Conservation (phyloP, 2,888 invertebrate genomes). For the Drosophila dives region DNA sequence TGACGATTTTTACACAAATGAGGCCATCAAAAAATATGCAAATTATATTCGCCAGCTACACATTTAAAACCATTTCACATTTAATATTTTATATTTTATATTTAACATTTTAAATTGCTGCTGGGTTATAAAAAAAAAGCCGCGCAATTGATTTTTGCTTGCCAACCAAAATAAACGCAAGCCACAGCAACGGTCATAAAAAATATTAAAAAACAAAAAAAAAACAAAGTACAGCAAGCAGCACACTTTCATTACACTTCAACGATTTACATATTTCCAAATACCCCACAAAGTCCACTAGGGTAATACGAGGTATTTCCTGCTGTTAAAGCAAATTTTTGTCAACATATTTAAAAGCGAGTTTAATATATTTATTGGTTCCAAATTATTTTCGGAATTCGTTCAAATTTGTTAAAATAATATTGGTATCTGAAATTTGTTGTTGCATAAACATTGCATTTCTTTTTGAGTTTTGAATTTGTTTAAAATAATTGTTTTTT, state of each 20-base stretch:
- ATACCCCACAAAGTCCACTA: slow-evolving; percentile 28
- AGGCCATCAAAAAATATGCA: slow-evolving; percentile 56
- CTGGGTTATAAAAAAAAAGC: slow-evolving; percentile 41
- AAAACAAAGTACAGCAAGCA: slow-evolving; percentile 6
- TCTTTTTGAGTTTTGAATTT: background rate
- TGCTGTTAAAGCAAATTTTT: background rate
- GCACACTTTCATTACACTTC: slow-evolving; percentile 45
- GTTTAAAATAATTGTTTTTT: background rate
- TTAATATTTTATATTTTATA: slow-evolving; percentile 15
- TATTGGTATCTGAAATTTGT: background rate
- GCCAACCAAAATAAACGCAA: slow-evolving; percentile 36
- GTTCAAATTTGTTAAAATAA: background rate
- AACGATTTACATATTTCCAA: slow-evolving; percentile 29
- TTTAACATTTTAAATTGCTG: slow-evolving; percentile 41
- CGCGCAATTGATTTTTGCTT: slow-evolving; percentile 53
- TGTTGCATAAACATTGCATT: background rate
- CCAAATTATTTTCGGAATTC: background rate
- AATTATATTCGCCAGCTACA: slow-evolving; percentile 30
- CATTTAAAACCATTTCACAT: slow-evolving; percentile 54
- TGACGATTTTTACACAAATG: slow-evolving; percentile 31
- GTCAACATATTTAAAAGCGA: background rate
- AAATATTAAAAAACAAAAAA: slow-evolving; percentile 6
- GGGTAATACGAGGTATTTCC: background rate
- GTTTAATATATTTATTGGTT: background rate
- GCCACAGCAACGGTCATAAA: slow-evolving; percentile 44